phyloP scores from a whole-genome alignment of 2,797 vertebrate species.

The Molossus alvarezi region DNA sequence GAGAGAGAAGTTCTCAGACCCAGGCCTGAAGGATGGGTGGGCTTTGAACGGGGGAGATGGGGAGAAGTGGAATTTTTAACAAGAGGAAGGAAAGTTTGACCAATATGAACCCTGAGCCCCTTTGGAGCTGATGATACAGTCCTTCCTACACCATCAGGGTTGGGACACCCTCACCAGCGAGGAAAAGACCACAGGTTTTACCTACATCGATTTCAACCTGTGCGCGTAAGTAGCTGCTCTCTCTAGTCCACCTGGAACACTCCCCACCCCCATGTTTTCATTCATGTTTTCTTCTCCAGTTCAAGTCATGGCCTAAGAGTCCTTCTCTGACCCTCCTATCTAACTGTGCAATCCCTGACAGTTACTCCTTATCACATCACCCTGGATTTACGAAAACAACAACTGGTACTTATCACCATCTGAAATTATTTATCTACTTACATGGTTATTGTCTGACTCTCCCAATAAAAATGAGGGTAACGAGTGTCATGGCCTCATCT shows the following conservation, averaged over 20 bases:
- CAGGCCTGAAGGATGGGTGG: not conserved
- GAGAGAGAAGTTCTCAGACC: not conserved
- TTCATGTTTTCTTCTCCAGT: not conserved
- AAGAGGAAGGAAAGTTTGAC: not conserved
- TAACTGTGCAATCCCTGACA: not conserved
- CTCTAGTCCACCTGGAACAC: not conserved
- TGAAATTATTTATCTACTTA: conserved; percentile 61
- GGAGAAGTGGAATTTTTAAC: not conserved
- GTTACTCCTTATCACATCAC: not conserved
- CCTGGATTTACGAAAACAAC: not conserved
- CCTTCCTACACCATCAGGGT: not conserved
- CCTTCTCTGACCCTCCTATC: not conserved
- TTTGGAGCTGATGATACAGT: not conserved
- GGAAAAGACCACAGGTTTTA: not conserved
- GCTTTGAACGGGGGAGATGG: not conserved
- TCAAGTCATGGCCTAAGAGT: not conserved
- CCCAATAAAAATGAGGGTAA: conserved; percentile 22
- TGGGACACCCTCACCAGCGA: not conserved
- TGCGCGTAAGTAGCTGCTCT: not conserved
- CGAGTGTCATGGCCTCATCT: conserved; percentile 20
- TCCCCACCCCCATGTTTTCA: not conserved
- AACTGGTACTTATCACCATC: not conserved
- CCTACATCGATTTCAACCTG: not conserved
- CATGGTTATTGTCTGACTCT: conserved; percentile 1
- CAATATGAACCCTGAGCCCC: not conserved